These are phyloP conservation scores for Thymelicus acteon DNA, from an alignment of 2,888 invertebrate species.

Conservation along the genomic window DNA sequence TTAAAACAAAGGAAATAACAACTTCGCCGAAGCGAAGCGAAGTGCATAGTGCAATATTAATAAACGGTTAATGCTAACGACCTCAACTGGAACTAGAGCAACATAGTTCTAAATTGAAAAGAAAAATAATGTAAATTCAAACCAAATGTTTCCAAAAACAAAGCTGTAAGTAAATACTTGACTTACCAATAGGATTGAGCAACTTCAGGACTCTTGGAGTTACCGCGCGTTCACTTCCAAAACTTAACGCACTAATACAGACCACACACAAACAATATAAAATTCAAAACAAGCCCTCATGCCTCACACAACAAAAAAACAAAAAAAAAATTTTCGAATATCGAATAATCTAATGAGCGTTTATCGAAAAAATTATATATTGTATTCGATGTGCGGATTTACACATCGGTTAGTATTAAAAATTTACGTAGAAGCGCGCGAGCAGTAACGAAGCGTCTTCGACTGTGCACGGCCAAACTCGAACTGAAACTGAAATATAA, in stretches of 20 bases:
- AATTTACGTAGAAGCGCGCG: conserved; percentile 62
- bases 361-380: conserved; percentile 38
- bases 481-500: conserved; percentile 46
- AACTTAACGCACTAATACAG: conserved; percentile 57
- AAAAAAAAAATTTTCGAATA: not conserved
- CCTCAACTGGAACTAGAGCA: not conserved
- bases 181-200: conserved; percentile 67
- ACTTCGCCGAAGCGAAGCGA: not conserved
- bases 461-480: conserved; percentile 36
- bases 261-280: not conserved
- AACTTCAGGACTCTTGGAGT: conserved; percentile 69
- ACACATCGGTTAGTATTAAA: conserved; percentile 64
- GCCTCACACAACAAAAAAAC: conserved; percentile 5
- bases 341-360: conserved; percentile 48
- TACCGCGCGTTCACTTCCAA: conserved; percentile 69
- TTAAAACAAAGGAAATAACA: not conserved
- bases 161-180: no score
- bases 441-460: conserved; percentile 44
- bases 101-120: not conserved
- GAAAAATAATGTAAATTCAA: not conserved
- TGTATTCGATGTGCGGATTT: conserved; percentile 46
- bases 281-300: conserved; percentile 26
- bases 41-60: conserved; percentile 10
- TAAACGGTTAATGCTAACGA: not conserved
- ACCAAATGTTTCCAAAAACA: no score